These are phyloP conservation scores for Protonemura montana DNA, from an alignment of 2,888 invertebrate species.

Conservation along the genomic window DNA sequence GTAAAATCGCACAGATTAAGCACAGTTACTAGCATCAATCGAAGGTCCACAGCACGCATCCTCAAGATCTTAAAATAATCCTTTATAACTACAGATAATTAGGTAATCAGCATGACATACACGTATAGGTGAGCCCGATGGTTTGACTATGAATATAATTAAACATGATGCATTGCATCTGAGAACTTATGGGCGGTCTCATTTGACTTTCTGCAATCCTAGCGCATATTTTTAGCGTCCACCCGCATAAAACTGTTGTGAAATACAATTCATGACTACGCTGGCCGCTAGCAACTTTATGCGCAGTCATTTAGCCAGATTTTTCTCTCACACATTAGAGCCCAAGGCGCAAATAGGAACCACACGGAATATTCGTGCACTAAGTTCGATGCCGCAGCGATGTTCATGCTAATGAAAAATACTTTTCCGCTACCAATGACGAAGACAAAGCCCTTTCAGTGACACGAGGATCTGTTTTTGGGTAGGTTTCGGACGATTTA, in stretches of 20 bases:
- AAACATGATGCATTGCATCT: not conserved
- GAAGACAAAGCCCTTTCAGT: constrained; percentile 12
- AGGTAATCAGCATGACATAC: not conserved
- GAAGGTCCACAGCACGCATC: not conserved
- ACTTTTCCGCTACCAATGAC: not conserved
- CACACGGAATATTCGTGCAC: not conserved
- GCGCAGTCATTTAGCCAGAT: not conserved
- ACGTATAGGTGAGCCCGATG: not conserved
- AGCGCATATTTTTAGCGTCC: not conserved
- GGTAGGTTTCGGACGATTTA: not conserved
- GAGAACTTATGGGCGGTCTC: not conserved
- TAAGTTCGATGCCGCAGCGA: not conserved
- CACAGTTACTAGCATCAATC: not conserved
- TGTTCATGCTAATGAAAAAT: not conserved
- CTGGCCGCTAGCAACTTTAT: not conserved
- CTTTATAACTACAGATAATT: not conserved
- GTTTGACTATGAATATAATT: not conserved
- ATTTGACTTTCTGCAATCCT: not conserved
- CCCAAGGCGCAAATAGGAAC: not conserved
- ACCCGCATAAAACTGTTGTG: not conserved
- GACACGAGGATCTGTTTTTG: constrained; percentile 5
- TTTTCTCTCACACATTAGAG: not conserved
- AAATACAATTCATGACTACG: not conserved
- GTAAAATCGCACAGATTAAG: not conserved
- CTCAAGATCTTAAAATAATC: not conserved